Evolutionary conservation across 2,113 vertebrate genomes (phyloP).

Genomic region (Xiphophorus couchianus): DNA sequence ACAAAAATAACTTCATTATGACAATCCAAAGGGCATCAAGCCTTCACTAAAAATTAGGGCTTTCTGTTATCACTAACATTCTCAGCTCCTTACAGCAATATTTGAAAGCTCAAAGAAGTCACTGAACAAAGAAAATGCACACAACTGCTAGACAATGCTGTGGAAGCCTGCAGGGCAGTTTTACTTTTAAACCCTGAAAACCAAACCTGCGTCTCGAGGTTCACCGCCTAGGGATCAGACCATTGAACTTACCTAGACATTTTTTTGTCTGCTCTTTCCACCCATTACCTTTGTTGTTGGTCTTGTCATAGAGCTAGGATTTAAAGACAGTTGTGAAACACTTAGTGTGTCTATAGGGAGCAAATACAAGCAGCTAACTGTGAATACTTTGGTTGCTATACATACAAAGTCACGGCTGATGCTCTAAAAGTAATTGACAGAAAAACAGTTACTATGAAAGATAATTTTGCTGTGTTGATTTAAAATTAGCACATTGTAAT

Average conservation of each 20-base stretch:
- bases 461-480: conserved; percentile 42
- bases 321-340: conserved; percentile 61
- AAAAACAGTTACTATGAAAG: conserved; percentile 62
- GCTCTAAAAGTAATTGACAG: conserved; percentile 74
- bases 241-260: conserved; percentile 44
- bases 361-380: conserved; percentile 62
- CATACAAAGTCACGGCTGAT: conserved; percentile 70
- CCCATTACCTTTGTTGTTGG: conserved; percentile 51
- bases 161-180: conserved; percentile 46
- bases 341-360: conserved; percentile 64
- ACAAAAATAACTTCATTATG: neutral
- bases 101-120: conserved; percentile 34
- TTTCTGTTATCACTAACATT: conserved; percentile 35
- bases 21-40: neutral
- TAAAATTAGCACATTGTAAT: conserved; percentile 27
- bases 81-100: neutral
- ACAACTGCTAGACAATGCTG: conserved; percentile 30
- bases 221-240: conserved; percentile 25
- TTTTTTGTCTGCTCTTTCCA: conserved; percentile 55
- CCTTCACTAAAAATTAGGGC: conserved; percentile 24
- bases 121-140: conserved; percentile 31
- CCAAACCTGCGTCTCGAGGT: neutral
- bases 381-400: conserved; percentile 56
- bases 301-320: conserved; percentile 19
- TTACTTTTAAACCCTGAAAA: conserved; percentile 43